Evolutionary conservation across 2,113 vertebrate genomes (phyloP), one percentile per base, ranked within the genome.

Genomic region (Puntigrus tetrazona): DNA sequence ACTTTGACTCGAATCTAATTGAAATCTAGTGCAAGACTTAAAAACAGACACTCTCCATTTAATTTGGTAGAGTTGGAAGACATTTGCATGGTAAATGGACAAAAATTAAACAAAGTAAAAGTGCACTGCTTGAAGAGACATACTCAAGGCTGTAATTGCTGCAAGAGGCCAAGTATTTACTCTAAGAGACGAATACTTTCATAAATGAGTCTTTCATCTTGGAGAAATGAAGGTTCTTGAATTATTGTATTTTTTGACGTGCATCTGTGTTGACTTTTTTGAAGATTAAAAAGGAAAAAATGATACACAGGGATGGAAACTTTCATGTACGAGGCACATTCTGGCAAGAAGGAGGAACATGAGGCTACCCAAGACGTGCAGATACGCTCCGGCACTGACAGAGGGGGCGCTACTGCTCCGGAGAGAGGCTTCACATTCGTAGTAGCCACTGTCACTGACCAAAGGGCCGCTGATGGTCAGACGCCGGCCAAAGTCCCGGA

Each of bases 391-490:
- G 0, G 94, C 93, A 0, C 93, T 90, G 50, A 95, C 95, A 0
- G 97, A 91, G 0, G 97, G 94, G 76, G 95, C 95, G 1, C 96
- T 97, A 93, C 97, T 97, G 88, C 98, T 96, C 75, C 97, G 95
- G 2, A 99, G 95, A 4, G 96, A 91, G 0, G 97, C 98, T 92
- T 99, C 96, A 0, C 98, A 99, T 90, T 96, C 95, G 0, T 99
- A 99, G 94, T 94, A 97, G 82, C 98, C 98, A 0, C 95, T 93
- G 59, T 99, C 96, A 0, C 94, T 90, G 88, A 96, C 91, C 0
- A 89, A 65, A 1, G 97, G 97, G 90, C 93, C 93, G 47, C 96
- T 93, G 92, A 99, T 94, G 89, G 97, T 96, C 90, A 99, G 91
- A 20, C 96, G 92, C 16, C 97, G 97, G 88, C 95, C 96, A 76